A percentile compares a stretch with the other conserved stretches of the same genome.
Conservation (phyloP, 23 tunicate genomes). For the Ascidia mentula region DNA sequence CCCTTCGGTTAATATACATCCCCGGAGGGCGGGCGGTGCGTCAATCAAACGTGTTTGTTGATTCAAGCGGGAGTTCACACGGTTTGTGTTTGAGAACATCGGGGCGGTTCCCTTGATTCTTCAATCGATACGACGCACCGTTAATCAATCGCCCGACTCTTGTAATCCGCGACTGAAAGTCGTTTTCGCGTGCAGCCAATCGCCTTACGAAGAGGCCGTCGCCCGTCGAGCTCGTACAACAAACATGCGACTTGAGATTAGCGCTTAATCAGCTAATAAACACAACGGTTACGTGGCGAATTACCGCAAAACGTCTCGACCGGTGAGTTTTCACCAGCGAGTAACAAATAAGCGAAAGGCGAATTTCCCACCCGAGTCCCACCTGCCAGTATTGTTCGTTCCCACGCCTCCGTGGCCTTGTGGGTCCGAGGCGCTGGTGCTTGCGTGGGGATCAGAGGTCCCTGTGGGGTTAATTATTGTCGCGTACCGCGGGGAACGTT, state of each 20-base stretch:
- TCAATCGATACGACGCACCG: not conserved
- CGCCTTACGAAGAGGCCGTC: not conserved
- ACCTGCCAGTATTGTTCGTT: conserved; percentile 43
- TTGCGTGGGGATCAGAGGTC: not conserved
- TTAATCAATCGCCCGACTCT: not conserved
- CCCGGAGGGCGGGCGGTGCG: not conserved
- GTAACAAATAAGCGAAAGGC: not conserved
- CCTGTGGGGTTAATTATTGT: not conserved
- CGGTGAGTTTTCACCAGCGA: too few species aligned
- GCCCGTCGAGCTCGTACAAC: not conserved
- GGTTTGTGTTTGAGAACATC: too few species aligned
- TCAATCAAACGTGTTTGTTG: conserved; percentile 1
- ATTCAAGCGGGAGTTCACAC: not conserved
- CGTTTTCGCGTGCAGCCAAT: not conserved
- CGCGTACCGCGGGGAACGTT: not conserved
- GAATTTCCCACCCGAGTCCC: conserved; percentile 60
- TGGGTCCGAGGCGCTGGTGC: not conserved
- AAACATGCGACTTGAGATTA: not conserved
- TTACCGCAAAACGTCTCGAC: too few species aligned
- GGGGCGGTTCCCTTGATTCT: not conserved
- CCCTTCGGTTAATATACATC: too few species aligned
- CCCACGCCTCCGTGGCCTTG: conserved; percentile 27
- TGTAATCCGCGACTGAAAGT: not conserved
- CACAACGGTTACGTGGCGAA: too few species aligned
- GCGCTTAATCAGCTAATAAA: not conserved